These are phyloP conservation scores for Pollenia amentaria DNA, from an alignment of 2,888 invertebrate species.

Conservation along the genomic window DNA sequence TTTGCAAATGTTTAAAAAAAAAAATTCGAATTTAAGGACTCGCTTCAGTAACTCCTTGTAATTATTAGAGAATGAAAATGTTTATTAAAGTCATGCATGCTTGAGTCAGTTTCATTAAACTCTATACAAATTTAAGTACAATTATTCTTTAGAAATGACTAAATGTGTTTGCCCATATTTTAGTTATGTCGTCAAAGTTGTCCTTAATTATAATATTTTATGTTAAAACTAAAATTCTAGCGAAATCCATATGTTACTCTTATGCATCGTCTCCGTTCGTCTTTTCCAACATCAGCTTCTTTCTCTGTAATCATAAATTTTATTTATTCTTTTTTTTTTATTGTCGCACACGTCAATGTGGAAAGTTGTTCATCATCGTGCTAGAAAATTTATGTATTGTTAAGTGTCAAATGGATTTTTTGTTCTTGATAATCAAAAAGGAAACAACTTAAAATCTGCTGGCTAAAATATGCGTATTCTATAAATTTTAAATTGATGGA, in stretches of 20 bases:
- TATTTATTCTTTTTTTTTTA: not conserved
- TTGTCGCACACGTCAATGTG: not conserved
- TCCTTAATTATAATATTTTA: not conserved
- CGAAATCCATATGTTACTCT: too few relatives aligned
- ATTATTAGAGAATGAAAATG: too few relatives aligned
- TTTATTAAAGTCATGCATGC: not conserved
- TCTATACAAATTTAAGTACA: not conserved
- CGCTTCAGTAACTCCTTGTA: too few relatives aligned
- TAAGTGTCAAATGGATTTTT: slow-evolving; percentile 32
- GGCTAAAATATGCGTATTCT: not conserved
- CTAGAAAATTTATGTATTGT: slow-evolving; percentile 33
- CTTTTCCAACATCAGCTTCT: not conserved
- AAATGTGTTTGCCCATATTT: not conserved
- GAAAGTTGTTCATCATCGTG: slow-evolving; percentile 15
- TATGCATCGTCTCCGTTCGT: too few relatives aligned
- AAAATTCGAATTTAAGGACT: too few relatives aligned
- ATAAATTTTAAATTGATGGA: slow-evolving; percentile 43
- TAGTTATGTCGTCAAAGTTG: slow-evolving; percentile 10
- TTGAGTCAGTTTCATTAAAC: not conserved
- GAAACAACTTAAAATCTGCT: not conserved
- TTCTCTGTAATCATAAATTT: not conserved
- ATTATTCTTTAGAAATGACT: slow-evolving; percentile 33
- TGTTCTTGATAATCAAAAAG: not conserved
- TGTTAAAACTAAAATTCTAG: too few relatives aligned
- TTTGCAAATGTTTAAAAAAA: not conserved